Conservation (phyloP, 2,888 invertebrate species). For the Hypselothyrea guttata region DNA sequence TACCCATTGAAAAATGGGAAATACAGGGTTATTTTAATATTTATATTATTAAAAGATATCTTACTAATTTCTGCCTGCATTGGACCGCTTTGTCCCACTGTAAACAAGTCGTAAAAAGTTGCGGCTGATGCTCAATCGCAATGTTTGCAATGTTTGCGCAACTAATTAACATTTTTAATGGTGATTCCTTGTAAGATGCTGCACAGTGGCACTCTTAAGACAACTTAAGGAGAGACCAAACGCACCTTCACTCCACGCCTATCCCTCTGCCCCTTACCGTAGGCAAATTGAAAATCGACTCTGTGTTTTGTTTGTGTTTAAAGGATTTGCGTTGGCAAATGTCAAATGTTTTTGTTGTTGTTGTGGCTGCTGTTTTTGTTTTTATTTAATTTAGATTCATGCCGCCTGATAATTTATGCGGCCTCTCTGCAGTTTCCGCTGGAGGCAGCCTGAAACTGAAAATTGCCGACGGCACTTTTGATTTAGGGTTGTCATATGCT, state of each 20-base stretch:
- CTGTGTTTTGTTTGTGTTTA: constrained; percentile 48
- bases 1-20: no score
- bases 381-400: constrained; percentile 74
- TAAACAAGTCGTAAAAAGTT: constrained; percentile 29
- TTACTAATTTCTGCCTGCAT: no score
- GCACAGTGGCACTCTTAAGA: constrained; percentile 29
- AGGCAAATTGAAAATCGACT: constrained; percentile 45
- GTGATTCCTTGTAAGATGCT: constrained; percentile 79
- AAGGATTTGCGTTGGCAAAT: constrained; percentile 68
- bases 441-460: constrained; percentile 24
- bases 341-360: constrained; percentile 58
- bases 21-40: not conserved
- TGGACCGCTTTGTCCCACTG: no score
- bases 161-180: constrained; percentile 82
- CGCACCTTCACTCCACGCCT: not conserved
- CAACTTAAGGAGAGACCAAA: not conserved
- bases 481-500: constrained; percentile 60
- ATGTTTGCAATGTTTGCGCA: constrained; percentile 70
- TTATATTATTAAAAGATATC: not conserved
- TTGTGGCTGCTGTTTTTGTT: constrained; percentile 36
- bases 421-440: constrained; percentile 54
- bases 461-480: constrained; percentile 66
- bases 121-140: constrained; percentile 52
- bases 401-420: constrained; percentile 68
- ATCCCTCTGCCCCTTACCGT: not conserved